These are phyloP conservation scores for Parnassius mnemosyne DNA, from an alignment of 2,888 invertebrate species.

Conservation along the genomic window DNA sequence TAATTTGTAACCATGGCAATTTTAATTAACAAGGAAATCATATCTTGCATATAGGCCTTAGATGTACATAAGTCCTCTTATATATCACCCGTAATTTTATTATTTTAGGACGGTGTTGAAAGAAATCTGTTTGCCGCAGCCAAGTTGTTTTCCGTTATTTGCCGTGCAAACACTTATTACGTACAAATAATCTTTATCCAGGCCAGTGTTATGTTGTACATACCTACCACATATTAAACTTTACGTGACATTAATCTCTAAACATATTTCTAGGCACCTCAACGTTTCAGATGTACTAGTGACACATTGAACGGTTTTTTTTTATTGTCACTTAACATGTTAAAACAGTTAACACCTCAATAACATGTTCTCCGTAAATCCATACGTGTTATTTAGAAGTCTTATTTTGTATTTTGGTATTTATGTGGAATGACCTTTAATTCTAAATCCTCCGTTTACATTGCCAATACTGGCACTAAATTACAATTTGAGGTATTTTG, in stretches of 20 bases:
- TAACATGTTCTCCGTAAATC: background rate
- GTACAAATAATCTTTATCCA: constrained; percentile 29
- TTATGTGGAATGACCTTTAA: no score
- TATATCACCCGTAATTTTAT: background rate
- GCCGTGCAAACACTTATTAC: constrained; percentile 29
- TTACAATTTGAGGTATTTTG: no score
- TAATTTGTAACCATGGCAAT: no score
- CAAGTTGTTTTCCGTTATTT: constrained; percentile 32
- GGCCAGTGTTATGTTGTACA: constrained; percentile 26
- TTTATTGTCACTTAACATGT: background rate
- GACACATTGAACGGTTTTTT: background rate
- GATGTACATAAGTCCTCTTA: background rate
- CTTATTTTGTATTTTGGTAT: no score
- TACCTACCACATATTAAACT: constrained; percentile 9
- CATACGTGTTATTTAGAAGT: background rate
- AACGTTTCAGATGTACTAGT: background rate
- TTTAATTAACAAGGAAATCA: no score
- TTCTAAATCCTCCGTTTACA: no score
- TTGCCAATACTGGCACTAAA: no score
- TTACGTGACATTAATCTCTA: constrained; percentile 5
- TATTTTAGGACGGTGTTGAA: constrained; percentile 27
- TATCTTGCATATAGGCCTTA: background rate
- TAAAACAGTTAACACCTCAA: background rate
- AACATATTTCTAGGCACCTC: background rate
- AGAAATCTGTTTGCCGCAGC: constrained; percentile 26